A percentile compares a stretch with the other conserved stretches of the same genome.
phyloP scores from a whole-genome alignment of 2,797 vertebrate species.

The Cynopterus sphinx region DNA sequence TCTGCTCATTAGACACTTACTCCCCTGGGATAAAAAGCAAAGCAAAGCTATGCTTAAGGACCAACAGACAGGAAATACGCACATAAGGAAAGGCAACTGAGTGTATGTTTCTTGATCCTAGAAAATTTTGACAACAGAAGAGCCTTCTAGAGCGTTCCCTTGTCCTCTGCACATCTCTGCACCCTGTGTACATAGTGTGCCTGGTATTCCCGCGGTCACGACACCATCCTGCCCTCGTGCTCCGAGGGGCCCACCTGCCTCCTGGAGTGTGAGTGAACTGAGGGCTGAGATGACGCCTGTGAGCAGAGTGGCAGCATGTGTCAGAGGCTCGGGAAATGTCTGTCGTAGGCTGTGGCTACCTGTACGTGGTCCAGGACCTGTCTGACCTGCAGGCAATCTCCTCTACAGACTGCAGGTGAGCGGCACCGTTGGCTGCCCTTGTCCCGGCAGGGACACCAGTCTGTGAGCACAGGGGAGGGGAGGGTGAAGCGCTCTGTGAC shows the following conservation, averaged over 20 bases:
- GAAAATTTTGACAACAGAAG: background rate
- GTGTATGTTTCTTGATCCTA: background rate
- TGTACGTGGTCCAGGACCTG: accelerated
- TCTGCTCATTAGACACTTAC: background rate
- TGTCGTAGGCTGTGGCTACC: background rate
- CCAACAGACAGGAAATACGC: background rate
- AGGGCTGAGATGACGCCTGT: background rate
- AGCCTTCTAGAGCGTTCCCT: background rate
- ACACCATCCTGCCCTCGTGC: background rate
- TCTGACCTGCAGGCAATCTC: background rate
- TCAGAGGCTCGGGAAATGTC: background rate
- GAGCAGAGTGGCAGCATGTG: background rate
- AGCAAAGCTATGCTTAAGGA: background rate
- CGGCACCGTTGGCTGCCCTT: background rate
- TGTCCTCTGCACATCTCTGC: too few relatives aligned
- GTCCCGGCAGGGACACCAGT: background rate
- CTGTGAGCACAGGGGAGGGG: background rate
- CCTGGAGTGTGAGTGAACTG: background rate
- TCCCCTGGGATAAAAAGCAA: background rate
- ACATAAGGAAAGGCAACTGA: background rate
- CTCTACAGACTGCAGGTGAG: background rate
- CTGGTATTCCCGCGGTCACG: accelerated
- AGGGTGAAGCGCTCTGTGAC: background rate
- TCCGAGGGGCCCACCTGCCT: background rate
- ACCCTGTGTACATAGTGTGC: background rate